Conservation (phyloP, 1,140 invertebrate genomes). For the Penaeus chinensis region DNA sequence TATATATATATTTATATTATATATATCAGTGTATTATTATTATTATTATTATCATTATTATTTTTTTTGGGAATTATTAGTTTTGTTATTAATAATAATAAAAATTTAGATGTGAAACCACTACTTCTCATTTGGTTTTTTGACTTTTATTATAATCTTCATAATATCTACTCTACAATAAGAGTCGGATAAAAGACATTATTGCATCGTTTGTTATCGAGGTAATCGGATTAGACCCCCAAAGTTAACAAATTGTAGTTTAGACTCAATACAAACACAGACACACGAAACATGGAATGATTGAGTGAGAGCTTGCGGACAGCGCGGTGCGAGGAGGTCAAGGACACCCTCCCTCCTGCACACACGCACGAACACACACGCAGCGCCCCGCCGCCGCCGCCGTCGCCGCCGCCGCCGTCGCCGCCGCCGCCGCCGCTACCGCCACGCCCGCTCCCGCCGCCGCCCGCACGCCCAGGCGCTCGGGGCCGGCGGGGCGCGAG, state of each 20-base stretch:
- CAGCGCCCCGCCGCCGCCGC: not conserved
- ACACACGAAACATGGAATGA: constrained; percentile 63
- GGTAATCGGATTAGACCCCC: constrained; percentile 58
- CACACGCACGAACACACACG: constrained; percentile 40
- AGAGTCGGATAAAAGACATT: constrained; percentile 63
- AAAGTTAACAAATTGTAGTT: constrained; percentile 58
- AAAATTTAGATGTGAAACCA: constrained; percentile 58
- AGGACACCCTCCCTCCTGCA: constrained; percentile 29
- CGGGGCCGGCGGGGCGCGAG: not conserved
- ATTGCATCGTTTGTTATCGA: constrained; percentile 63
- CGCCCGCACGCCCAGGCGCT: not conserved
- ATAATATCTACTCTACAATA: constrained; percentile 47
- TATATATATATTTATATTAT: too few relatives aligned
- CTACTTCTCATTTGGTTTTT: constrained; percentile 49
- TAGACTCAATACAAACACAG: constrained; percentile 60
- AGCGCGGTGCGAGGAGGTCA: constrained; percentile 7
- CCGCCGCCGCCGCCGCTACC: not conserved
- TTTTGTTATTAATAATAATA: constrained; percentile 33
- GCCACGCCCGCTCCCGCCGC: not conserved
- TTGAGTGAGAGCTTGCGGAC: constrained; percentile 50
- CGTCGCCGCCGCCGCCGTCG: not conserved
- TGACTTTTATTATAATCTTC: constrained; percentile 43
- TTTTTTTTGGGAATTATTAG: not conserved
- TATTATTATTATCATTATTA: not conserved
- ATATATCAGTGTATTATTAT: not conserved